Evolutionary conservation across 2,888 invertebrate species (phyloP).

Genomic region (Miltochrista miniata): DNA sequence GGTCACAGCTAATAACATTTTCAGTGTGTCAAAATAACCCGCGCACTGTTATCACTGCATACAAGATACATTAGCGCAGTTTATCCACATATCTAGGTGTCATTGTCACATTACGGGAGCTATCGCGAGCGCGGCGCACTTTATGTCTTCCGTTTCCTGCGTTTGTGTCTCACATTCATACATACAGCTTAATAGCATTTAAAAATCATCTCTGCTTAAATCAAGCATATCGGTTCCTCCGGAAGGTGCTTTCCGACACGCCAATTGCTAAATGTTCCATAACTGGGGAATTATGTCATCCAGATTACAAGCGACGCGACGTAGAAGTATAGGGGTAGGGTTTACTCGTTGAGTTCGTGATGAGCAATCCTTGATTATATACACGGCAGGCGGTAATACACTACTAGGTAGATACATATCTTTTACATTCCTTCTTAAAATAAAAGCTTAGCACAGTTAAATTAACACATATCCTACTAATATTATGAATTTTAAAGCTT

Average conservation of each 20-base stretch:
- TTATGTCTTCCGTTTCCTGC: constrained; percentile 42
- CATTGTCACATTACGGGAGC: constrained; percentile 36
- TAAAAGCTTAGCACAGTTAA: too few species aligned
- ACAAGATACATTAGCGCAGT: constrained; percentile 35
- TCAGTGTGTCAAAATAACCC: background rate
- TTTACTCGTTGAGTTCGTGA: too few species aligned
- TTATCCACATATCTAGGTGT: constrained; percentile 31
- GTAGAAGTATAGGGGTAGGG: too few species aligned
- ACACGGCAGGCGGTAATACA: too few species aligned
- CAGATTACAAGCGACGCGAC: too few species aligned
- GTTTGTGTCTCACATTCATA: constrained; percentile 21
- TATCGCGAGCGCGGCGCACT: constrained; percentile 27
- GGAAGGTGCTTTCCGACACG: background rate
- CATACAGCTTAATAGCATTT: constrained; percentile 35
- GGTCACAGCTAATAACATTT: too few species aligned
- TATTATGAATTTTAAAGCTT: too few species aligned
- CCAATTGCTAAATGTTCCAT: background rate
- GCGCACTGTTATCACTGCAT: constrained; percentile 22
- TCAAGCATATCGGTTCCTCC: constrained; percentile 22
- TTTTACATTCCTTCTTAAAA: too few species aligned
- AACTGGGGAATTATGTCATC: too few species aligned
- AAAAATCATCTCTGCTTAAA: constrained; percentile 35
- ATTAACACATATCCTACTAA: too few species aligned
- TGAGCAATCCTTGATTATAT: too few species aligned
- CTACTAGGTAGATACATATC: too few species aligned